Evolutionary conservation across 2,888 invertebrate species (phyloP).

Genomic region (Philhelius pedissequus): DNA sequence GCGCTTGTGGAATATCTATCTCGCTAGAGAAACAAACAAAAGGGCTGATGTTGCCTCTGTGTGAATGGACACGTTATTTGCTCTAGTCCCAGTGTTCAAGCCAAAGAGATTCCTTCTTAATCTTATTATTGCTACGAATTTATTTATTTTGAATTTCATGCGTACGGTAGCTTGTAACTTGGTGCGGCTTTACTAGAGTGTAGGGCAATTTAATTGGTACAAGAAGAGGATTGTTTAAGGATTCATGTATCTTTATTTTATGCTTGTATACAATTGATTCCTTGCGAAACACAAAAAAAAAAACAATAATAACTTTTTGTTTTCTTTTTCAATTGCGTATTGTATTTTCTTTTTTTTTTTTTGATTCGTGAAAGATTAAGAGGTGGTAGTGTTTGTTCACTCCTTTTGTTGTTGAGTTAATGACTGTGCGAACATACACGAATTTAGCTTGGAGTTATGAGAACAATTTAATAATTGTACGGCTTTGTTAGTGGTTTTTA

Average conservation of each 20-base stretch:
- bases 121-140: constrained; percentile 27
- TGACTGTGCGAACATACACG: constrained; percentile 9
- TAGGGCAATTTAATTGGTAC: constrained; percentile 58
- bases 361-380: constrained; percentile 35
- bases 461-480: constrained; percentile 11
- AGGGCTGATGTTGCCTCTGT: not conserved
- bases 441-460: not conserved
- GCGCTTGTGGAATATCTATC: not conserved
- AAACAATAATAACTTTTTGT: constrained; percentile 8
- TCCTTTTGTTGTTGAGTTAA: constrained; percentile 40
- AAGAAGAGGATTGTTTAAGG: constrained; percentile 27
- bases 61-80: constrained; percentile 56
- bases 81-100: constrained; percentile 9
- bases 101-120: constrained; percentile 13
- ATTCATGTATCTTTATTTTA: constrained; percentile 32
- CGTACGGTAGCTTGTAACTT: constrained; percentile 11
- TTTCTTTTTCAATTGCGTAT: not conserved
- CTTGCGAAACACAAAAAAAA: not conserved
- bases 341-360: not conserved
- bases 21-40: not conserved
- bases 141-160: constrained; percentile 55
- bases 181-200: not conserved
- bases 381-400: constrained; percentile 43
- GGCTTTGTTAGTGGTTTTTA: not conserved
- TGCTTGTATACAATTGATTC: not conserved